A percentile compares a stretch with the other conserved stretches of the same genome.
Conservation (phyloP, 2,888 invertebrate species). For the Philonicus albiceps region DNA sequence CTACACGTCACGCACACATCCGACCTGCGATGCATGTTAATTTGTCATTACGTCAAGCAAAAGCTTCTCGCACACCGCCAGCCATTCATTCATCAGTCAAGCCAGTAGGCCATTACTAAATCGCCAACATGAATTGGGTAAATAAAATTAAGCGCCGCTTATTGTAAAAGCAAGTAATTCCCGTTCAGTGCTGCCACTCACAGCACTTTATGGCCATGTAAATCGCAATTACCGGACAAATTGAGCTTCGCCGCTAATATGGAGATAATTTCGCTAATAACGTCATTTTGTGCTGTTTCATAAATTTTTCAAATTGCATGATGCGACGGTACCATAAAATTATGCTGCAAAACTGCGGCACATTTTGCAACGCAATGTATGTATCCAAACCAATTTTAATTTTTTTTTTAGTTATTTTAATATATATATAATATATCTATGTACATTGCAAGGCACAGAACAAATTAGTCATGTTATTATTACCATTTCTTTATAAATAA, state of each 20-base stretch:
- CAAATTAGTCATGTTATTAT: too few species aligned
- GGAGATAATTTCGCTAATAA: constrained; percentile 14
- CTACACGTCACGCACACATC: not conserved
- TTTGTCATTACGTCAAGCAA: constrained; percentile 37
- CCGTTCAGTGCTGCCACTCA: constrained; percentile 26
- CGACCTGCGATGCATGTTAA: not conserved
- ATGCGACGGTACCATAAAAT: not conserved
- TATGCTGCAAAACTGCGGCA: not conserved
- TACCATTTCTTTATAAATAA: too few species aligned
- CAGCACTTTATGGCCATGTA: constrained; percentile 3
- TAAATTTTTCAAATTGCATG: not conserved
- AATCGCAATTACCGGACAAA: constrained; percentile 12
- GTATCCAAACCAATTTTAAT: too few species aligned
- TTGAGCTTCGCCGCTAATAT: not conserved
- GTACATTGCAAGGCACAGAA: too few species aligned
- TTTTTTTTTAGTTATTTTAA: too few species aligned
- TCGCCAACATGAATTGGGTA: constrained; percentile 29
- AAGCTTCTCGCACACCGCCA: not conserved
- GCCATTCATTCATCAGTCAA: constrained; percentile 35
- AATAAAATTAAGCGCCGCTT: constrained; percentile 30
- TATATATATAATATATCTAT: too few species aligned
- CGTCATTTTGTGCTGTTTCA: not conserved
- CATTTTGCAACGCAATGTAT: not conserved
- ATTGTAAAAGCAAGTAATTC: constrained; percentile 30
- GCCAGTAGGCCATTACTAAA: constrained; percentile 28